Evolutionary conservation across 2,113 vertebrate genomes (phyloP), one percentile per base, ranked within the genome.

Genomic region (Tupaia tana): DNA sequence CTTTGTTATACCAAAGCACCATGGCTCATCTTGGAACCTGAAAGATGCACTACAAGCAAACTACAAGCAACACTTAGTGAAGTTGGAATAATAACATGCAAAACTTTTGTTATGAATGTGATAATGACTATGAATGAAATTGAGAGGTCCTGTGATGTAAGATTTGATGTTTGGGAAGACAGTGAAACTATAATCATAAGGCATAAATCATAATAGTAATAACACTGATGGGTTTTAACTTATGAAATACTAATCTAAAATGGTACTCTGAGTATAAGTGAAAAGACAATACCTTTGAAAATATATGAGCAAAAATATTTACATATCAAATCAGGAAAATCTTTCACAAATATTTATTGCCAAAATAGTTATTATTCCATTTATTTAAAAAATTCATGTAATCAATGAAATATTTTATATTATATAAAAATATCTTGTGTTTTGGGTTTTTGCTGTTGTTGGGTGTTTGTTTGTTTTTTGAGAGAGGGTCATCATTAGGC

Each of bases 241-340:
- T 70, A 3, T 13, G 67, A 85, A 78, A 73, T 43, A 34, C 63
- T 67, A 64, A 52, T 69, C 79, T 82, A 66, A 90, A 83, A 67
- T 59, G 18, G 12, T 34, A 58, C 3, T 2, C 11, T 77, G 4
- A 66, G 1, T 69, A 43, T 71, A 19, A 73, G 58, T 93, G 34
- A 77, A 93, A 87, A 31, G 4, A 83, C 3, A 89, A 31, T 31
- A 19, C 8, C 11, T 61, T 91, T 61, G 63, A 91, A 77, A 91
- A 94, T 90, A 85, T 34, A 90, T 88, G 4, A 16, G 24, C 3
- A 54, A 34, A 90, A 93, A 71, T 63, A 74, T 8, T 70, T 89
- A 78, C 4, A 88, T 5, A 88, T 56, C 20, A 18, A 81, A 80
- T 15, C 34, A 14, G 18, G 18, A 88, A 77, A 77, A 66, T 80